These are phyloP conservation scores for Taphrorychus bicolor DNA, from an alignment of 2,888 invertebrate species.

Conservation along the genomic window DNA sequence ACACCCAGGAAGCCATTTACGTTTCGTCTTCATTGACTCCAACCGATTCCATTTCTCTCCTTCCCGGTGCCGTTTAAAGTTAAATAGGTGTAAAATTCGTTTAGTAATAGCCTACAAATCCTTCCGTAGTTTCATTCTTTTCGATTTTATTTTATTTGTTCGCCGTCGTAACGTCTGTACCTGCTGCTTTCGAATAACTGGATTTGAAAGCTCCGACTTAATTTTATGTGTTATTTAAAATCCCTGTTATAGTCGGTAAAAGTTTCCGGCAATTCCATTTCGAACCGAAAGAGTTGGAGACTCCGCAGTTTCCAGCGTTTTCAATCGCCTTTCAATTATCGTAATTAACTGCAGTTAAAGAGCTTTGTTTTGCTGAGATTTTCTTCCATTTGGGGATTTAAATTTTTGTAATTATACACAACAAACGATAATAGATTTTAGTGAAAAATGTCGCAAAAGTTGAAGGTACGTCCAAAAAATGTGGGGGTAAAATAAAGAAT, in stretches of 20 bases:
- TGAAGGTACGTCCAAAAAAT: background rate
- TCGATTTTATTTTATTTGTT: slow-evolving; percentile 42
- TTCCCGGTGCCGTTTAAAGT: slow-evolving; percentile 56
- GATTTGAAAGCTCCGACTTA: slow-evolving; percentile 47
- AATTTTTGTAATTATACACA: too few relatives aligned
- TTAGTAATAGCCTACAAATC: slow-evolving; percentile 58
- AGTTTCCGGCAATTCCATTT: slow-evolving; percentile 51
- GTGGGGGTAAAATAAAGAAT: background rate
- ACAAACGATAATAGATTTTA: too few relatives aligned
- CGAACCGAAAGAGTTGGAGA: slow-evolving; percentile 44
- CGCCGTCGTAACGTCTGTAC: slow-evolving; percentile 38
- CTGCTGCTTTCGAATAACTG: slow-evolving; percentile 36
- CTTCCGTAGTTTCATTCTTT: slow-evolving; percentile 45
- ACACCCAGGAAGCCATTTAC: slow-evolving; percentile 17
- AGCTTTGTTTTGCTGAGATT: slow-evolving; percentile 1
- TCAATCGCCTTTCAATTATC: slow-evolving; percentile 54
- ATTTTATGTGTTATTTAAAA: slow-evolving; percentile 56
- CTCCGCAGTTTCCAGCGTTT: slow-evolving; percentile 36
- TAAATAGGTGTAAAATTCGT: slow-evolving; percentile 62
- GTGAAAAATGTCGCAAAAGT: too few relatives aligned
- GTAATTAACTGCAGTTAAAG: slow-evolving; percentile 51
- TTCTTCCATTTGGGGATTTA: background rate
- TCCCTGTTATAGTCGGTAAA: slow-evolving; percentile 49
- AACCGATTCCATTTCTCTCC: slow-evolving; percentile 53
- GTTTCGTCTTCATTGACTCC: slow-evolving; percentile 36